Evolutionary conservation across 2,888 invertebrate species (phyloP).

Genomic region (Aporophyla lueneburgensis): DNA sequence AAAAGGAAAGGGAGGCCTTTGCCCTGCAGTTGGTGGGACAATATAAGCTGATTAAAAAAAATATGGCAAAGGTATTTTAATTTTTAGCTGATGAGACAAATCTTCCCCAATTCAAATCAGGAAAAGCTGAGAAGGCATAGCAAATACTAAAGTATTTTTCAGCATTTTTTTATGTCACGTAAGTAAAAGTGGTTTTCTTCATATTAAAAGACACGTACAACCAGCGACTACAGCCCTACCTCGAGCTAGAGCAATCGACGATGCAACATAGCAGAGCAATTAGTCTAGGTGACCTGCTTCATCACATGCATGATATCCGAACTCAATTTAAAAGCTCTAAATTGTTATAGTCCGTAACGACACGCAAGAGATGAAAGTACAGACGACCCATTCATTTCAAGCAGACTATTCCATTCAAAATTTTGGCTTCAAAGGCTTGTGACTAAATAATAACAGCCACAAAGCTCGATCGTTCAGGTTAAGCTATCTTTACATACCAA

Average conservation of each 20-base stretch:
- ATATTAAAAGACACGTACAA: background rate
- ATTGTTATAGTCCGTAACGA: background rate
- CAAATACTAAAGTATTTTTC: background rate
- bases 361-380: background rate
- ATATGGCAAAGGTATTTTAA: background rate
- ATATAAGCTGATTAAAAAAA: background rate
- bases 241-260: too few relatives aligned
- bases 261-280: background rate
- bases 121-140: too few relatives aligned
- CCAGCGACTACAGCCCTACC: background rate
- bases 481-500: too few relatives aligned
- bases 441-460: too few relatives aligned
- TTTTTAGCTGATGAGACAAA: background rate
- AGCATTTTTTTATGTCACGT: background rate
- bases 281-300: background rate
- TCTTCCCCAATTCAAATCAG: background rate
- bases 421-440: too few relatives aligned
- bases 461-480: too few relatives aligned
- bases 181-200: background rate
- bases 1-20: too few relatives aligned
- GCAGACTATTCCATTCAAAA: slow-evolving; percentile 2
- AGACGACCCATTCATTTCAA: background rate
- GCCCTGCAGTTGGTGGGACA: too few relatives aligned
- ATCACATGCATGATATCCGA: background rate
- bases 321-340: background rate